These are phyloP conservation scores for Entomyzon cyanotis DNA, from an alignment of 2,113 vertebrate genomes.

Conservation along the genomic window DNA sequence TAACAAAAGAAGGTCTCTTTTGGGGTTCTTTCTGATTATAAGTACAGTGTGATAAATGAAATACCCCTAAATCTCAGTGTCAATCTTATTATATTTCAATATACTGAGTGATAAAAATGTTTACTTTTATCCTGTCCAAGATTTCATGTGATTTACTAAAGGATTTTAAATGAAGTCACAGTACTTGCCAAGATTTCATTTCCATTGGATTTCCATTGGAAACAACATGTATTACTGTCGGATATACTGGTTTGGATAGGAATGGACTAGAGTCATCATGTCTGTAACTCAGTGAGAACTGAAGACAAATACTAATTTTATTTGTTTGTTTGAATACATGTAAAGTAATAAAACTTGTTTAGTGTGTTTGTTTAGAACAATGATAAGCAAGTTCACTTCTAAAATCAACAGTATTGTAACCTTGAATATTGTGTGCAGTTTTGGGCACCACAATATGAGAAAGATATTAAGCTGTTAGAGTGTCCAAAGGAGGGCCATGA, in stretches of 20 bases:
- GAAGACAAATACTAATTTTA: background rate
- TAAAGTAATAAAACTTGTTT: background rate
- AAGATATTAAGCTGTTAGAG: background rate
- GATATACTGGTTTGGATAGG: background rate
- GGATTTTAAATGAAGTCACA: background rate
- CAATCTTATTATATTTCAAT: background rate
- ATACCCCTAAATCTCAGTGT: background rate
- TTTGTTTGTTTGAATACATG: background rate
- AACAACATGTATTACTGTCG: background rate
- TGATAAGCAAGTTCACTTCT: background rate
- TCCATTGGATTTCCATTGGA: background rate
- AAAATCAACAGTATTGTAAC: background rate
- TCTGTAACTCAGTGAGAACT: background rate
- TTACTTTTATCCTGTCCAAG: background rate
- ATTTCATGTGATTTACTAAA: background rate
- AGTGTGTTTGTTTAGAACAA: background rate
- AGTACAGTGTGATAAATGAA: background rate
- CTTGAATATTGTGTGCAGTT: background rate
- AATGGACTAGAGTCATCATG: background rate
- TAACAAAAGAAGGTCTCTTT: background rate
- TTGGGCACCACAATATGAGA: background rate
- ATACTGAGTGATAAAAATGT: background rate
- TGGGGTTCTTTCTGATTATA: background rate
- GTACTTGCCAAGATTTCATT: background rate
- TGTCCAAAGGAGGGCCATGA: background rate